Base-by-base conservation (phyloP, 2,888 invertebrate species). In the Germaria angustata region DNA sequence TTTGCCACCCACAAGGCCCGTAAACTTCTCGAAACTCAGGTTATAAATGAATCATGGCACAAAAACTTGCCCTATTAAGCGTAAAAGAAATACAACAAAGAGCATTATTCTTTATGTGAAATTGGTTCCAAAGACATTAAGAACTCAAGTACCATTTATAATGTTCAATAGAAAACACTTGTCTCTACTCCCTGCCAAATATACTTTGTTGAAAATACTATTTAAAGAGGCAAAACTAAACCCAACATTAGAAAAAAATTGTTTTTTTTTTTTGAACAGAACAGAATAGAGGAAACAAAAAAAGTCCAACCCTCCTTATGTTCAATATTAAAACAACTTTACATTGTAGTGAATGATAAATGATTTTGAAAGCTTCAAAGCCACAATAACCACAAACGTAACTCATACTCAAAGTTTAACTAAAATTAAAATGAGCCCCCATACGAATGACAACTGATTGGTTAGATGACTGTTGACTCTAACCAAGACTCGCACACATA, bases 331-430 rank as follows among this genome's bases (percentile, higher is more conserved):
- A 39, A 65, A 15, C 9, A 68, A 32, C 20, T 65, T 41, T 41
- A 39, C 22, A 17, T 57, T 78, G 53, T 59, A 41, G 63, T 39
- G 69, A 61, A 82, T 82, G 79, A 82, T 79, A 79, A 82, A 82
- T 79, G 81, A 53, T 79, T 66, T 63, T 69, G 57, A 68, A 75
- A 82, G 69, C 24, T 34, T 75, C 51, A 24, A 73, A 55, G 55
- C 80, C 80, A 80, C 73, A 73, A 20, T 4, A 68, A 78, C 78
- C 78, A 24, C 78, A 75, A 81, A 71, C 72, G 80, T 80, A 73
- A 80, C 73, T 68, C 46, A 44, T 53, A 53, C 17, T 65, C 57
- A 34, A 72, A 51, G 11, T 41, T 13, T 41, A 81, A 68, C 24
- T 66, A n/a, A 53, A 68, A 24, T 39, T 61, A 39, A 71, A 73